Evolutionary conservation across 2,797 vertebrate species (phyloP).

Genomic region (Synanceia verrucosa): DNA sequence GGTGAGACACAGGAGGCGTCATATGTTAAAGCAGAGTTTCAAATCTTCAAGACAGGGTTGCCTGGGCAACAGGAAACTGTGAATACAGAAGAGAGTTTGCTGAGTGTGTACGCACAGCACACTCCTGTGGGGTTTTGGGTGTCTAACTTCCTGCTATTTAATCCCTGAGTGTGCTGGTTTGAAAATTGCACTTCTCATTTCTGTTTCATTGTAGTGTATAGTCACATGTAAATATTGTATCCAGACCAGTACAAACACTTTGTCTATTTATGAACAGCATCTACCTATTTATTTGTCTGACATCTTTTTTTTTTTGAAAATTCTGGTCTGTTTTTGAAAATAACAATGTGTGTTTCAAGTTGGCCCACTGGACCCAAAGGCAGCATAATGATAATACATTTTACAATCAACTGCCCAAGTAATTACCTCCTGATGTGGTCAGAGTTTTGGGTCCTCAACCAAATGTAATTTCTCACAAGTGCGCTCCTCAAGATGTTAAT

Average conservation of each 20-base stretch:
- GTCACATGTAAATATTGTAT: slow-evolving; percentile 11
- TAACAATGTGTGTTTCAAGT: slow-evolving; percentile 16
- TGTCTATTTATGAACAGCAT: not conserved
- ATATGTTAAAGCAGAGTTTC: slow-evolving; percentile 72
- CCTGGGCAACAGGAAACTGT: slow-evolving; percentile 79
- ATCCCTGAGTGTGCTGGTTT: slow-evolving; percentile 60
- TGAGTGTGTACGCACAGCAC: slow-evolving; percentile 68
- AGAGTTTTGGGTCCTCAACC: slow-evolving; percentile 33
- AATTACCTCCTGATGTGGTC: slow-evolving; percentile 60
- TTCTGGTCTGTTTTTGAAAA: too few relatives aligned
- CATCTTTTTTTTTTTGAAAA: not conserved
- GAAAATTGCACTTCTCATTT: slow-evolving; percentile 35
- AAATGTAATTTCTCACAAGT: slow-evolving; percentile 32
- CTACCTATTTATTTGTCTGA: not conserved
- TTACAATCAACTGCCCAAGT: slow-evolving; percentile 57
- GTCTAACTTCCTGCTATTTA: slow-evolving; percentile 68
- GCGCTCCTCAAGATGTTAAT: not conserved
- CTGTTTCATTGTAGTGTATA: slow-evolving; percentile 7
- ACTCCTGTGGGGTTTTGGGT: slow-evolving; percentile 74
- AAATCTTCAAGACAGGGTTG: slow-evolving; percentile 80
- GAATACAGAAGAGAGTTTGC: slow-evolving; percentile 57
- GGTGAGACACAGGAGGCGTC: slow-evolving; percentile 64
- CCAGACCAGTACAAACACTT: not conserved
- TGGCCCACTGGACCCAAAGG: slow-evolving; percentile 32
- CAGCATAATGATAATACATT: slow-evolving; percentile 39